A percentile compares a stretch with the other conserved stretches of the same genome.
phyloP scores from a whole-genome alignment of 2,888 invertebrate genomes.

The Drosophila algonquin region DNA sequence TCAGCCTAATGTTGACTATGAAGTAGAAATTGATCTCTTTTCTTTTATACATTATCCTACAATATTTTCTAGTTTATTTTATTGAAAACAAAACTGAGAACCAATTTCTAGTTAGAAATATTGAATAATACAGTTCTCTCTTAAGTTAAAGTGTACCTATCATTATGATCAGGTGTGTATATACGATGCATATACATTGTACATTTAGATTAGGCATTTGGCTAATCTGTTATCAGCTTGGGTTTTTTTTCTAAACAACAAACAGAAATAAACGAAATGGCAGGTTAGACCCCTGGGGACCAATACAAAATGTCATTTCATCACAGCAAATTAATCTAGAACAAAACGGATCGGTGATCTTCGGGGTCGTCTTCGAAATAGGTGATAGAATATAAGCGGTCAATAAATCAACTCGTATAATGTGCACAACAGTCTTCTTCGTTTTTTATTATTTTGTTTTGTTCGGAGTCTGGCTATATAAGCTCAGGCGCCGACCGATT shows the following conservation, averaged over 20 bases:
- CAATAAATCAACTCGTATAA: background rate
- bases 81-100: no score
- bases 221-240: no score
- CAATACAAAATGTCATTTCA: background rate
- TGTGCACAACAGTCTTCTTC: conserved; percentile 19
- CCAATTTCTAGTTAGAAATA: no score
- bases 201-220: no score
- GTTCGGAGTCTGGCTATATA: conserved; percentile 47
- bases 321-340: background rate
- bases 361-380: background rate
- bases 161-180: no score
- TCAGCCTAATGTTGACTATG: no score
- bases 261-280: background rate
- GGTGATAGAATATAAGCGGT: background rate
- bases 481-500: background rate
- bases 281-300: background rate
- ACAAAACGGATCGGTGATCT: background rate
- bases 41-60: no score
- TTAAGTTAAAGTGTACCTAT: no score
- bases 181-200: no score
- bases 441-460: conserved; percentile 27
- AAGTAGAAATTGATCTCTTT: no score
- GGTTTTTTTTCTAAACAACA: background rate
- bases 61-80: no score
- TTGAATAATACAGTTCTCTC: no score